Evolutionary conservation across 2,888 invertebrate genomes (phyloP).

Genomic region (Aspidiotus destructor): DNA sequence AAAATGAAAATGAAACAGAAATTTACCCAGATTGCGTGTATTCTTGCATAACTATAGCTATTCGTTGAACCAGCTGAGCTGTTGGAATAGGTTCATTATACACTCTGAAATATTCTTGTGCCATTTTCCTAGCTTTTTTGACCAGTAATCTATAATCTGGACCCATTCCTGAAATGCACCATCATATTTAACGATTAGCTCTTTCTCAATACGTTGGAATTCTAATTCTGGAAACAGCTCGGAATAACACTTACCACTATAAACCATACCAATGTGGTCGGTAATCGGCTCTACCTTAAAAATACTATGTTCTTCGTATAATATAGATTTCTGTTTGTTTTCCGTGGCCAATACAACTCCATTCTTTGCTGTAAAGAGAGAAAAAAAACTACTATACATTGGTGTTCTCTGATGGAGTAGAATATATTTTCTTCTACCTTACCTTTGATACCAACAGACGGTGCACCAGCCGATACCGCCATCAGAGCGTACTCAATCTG

Average conservation of each 20-base stretch:
- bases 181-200: too few species aligned
- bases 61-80: conserved; percentile 86
- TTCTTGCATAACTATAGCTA: conserved; percentile 98
- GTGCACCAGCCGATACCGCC: conserved; percentile 95
- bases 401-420: background rate
- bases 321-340: conserved; percentile 92
- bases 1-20: background rate
- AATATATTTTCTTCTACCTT: conserved; percentile 36
- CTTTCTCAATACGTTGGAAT: too few species aligned
- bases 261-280: conserved; percentile 93
- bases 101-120: conserved; percentile 82
- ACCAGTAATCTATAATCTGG: conserved; percentile 84
- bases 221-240: too few species aligned
- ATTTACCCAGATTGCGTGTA: conserved; percentile 92
- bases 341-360: conserved; percentile 98
- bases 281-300: conserved; percentile 94
- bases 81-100: conserved; percentile 96
- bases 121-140: conserved; percentile 86
- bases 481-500: conserved; percentile 99
- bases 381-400: background rate
- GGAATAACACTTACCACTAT: conserved; percentile 54
- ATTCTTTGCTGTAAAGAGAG: conserved; percentile 65
- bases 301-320: conserved; percentile 94
- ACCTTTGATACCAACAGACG: conserved; percentile 98
- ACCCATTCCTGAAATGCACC: conserved; percentile 59